Conservation (phyloP, 2,888 invertebrate species). For the Dryocosmus kuriphilus region DNA sequence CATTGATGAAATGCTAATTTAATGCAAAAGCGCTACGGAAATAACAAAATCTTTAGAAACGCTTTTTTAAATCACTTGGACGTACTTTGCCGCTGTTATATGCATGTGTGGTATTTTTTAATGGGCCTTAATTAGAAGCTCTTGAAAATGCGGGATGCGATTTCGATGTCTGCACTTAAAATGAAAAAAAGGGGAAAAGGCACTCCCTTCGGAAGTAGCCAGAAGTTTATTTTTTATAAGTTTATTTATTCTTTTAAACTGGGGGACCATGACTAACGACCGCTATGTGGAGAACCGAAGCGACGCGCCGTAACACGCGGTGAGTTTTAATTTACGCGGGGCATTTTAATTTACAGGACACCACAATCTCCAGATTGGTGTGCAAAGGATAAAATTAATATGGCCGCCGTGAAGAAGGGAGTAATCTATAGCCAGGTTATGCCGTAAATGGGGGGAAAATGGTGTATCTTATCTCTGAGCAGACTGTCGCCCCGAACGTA, state of each 20-base stretch:
- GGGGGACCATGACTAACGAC: constrained; percentile 27
- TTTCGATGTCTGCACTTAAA: constrained; percentile 5
- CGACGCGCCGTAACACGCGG: not conserved
- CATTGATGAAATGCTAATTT: not conserved
- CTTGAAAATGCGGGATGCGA: constrained; percentile 1
- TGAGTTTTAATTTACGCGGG: constrained; percentile 48
- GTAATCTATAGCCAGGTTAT: constrained; percentile 4
- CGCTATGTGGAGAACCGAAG: constrained; percentile 14
- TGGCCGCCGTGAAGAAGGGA: constrained; percentile 37
- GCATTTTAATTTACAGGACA: constrained; percentile 51
- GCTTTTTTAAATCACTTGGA: not conserved
- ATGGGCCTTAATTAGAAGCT: constrained; percentile 1
- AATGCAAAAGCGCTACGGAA: not conserved
- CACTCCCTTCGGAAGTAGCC: constrained; percentile 1
- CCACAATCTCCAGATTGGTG: constrained; percentile 48
- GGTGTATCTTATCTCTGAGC: constrained; percentile 54
- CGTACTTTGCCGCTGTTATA: constrained; percentile 1
- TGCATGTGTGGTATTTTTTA: constrained; percentile 1
- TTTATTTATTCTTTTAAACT: constrained; percentile 14
- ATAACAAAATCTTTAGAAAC: not conserved
- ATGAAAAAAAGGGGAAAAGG: constrained; percentile 12
- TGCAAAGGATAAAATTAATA: constrained; percentile 45
- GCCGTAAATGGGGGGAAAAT: constrained; percentile 3
- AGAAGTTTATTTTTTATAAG: not conserved
- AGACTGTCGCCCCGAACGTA: constrained; percentile 47